Evolutionary conservation across 2,113 vertebrate genomes (phyloP).

Genomic region (Gallinago media): DNA sequence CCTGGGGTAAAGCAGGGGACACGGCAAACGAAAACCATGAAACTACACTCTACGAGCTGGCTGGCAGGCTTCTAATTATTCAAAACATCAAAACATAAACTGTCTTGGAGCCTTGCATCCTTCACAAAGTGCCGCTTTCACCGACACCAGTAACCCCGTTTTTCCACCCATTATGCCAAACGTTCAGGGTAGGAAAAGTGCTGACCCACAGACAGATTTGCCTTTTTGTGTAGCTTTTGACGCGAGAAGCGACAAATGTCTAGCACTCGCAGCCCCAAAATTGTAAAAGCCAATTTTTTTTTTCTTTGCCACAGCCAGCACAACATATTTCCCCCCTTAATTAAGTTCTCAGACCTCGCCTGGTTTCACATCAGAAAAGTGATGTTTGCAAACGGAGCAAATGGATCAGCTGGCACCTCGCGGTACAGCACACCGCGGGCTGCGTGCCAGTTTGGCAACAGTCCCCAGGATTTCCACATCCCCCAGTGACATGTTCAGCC

Average conservation of each 20-base stretch:
- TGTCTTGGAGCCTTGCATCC: background rate
- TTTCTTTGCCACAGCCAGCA: conserved; percentile 22
- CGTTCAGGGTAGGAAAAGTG: background rate
- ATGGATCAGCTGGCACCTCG: conserved; percentile 6
- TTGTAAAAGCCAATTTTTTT: background rate
- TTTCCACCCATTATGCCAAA: background rate
- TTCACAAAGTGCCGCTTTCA: background rate
- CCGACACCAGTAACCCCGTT: background rate
- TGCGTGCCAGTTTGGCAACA: background rate
- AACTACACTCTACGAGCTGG: background rate
- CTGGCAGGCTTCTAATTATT: background rate
- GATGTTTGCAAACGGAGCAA: conserved; percentile 35
- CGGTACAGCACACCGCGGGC: background rate
- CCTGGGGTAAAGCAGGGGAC: background rate
- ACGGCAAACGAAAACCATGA: background rate
- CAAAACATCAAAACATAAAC: background rate
- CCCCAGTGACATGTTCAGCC: background rate
- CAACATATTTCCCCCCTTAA: conserved; percentile 21
- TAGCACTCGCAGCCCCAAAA: background rate
- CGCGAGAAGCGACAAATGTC: background rate
- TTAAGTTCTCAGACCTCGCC: conserved; percentile 20
- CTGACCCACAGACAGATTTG: background rate
- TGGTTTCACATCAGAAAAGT: background rate
- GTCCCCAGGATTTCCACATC: background rate
- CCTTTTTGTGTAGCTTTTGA: background rate